Conservation (phyloP, 2,888 invertebrate genomes). For the Epinotia nisella region DNA sequence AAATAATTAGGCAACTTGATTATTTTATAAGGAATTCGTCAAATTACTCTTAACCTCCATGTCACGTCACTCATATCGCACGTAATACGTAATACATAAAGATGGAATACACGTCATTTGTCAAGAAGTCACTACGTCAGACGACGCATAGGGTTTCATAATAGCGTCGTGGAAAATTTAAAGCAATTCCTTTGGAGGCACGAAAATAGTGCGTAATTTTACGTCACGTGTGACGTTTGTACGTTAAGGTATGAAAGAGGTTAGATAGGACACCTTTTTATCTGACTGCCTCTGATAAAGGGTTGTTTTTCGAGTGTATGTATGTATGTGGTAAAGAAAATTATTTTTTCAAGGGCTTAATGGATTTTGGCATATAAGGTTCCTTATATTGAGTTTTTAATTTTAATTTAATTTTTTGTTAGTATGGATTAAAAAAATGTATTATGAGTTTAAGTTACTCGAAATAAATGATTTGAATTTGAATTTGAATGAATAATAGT, state of each 20-base stretch:
- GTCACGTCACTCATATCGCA: background rate
- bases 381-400: too few species aligned
- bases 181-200: conserved; percentile 14
- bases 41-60: too few species aligned
- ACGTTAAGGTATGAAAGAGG: background rate
- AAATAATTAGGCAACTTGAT: background rate
- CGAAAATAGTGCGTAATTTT: conserved; percentile 22
- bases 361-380: too few species aligned
- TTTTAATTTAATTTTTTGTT: too few species aligned
- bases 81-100: background rate
- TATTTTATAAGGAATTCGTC: conserved; percentile 10
- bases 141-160: conserved; percentile 20
- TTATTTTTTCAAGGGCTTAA: too few species aligned
- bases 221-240: conserved; percentile 12
- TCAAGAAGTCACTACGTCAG: conserved; percentile 17
- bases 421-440: too few species aligned
- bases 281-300: too few species aligned
- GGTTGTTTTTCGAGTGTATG: too few species aligned
- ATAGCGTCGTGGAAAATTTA: conserved; percentile 20
- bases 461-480: too few species aligned
- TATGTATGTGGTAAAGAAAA: too few species aligned
- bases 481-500: too few species aligned
- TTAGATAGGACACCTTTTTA: background rate
- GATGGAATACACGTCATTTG: conserved; percentile 23
- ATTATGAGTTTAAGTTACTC: too few species aligned